Evolutionary conservation across 1,140 invertebrate genomes (phyloP), one percentile per base, ranked within the genome.

Genomic region (Venustaconcha ellipsiformis): DNA sequence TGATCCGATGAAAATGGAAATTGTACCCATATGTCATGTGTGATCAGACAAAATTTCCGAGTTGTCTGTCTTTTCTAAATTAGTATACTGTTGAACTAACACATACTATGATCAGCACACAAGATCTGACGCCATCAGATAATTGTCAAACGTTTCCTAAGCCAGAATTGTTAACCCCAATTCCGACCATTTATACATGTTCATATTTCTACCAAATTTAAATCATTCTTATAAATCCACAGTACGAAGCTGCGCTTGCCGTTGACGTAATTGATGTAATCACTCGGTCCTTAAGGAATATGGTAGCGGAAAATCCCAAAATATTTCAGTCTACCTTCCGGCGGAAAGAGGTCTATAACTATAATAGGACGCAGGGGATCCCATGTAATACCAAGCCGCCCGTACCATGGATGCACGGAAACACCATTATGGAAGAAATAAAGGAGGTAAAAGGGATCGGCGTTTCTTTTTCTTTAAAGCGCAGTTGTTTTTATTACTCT

Each of bases 291-390:
- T 75, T 88, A 20, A 67, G 78, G 57, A 73, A 66, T n/a, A 84
- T 88, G 81, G 60, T 84, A 58, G 68, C 75, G 20, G 76, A 81
- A 17, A 79, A 87, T 67, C 64, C 80, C 12, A 83, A 86, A n/a
- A 79, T 84, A 11, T 88, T 88, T 64, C 78, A 83, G 48, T 80
- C 81, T 64, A 84, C 82, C 18, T 88, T 88, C 68, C 78, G 87
- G 26, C 79, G 85, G 14, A 80, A 80, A 58, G 70, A 80, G 11
- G 72, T 87, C 5, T 87, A 87, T 81, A 87, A 86, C 74, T 78
- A 81, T 57, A 88, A 87, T 77, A 67, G 75, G 13, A 87, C 82
- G 30, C 78, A 79, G 20, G 87, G 84, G 4, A 81, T 86, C 2
- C 81, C 80, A 2, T 88, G 87, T 65, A 82, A 75, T 15, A 82